Conservation (phyloP, 1,140 invertebrate species). For the Archegozetes longisetosus region DNA sequence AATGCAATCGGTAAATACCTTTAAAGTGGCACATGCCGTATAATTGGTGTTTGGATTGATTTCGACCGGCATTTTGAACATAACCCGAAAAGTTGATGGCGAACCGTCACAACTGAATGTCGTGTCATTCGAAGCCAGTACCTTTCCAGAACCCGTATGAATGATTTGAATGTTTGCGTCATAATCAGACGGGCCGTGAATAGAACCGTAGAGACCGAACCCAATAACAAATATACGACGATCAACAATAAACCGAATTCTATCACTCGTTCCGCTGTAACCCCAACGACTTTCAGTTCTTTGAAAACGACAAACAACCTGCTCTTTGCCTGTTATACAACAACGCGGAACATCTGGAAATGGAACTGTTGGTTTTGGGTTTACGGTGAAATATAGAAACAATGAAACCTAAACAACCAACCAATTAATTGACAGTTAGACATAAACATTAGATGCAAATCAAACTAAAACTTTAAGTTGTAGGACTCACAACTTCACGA, state of each 20-base stretch:
- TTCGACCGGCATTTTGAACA: conserved; percentile 75
- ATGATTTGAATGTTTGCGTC: conserved; percentile 60
- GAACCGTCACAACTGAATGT: conserved; percentile 64
- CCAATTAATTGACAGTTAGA: background rate
- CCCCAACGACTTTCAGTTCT: conserved; percentile 69
- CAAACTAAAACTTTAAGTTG: too few species aligned
- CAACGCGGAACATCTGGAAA: conserved; percentile 58
- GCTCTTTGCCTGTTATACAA: conserved; percentile 65
- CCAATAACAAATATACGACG: conserved; percentile 66
- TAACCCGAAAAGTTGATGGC: conserved; percentile 61
- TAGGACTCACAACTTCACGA: conserved; percentile 42
- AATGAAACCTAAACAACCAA: conserved; percentile 32
- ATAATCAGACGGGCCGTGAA: conserved; percentile 64
- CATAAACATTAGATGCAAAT: too few species aligned
- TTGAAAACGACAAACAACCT: conserved; percentile 59
- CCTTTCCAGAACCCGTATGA: conserved; percentile 53
- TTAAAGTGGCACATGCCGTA: conserved; percentile 61
- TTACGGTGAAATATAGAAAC: conserved; percentile 64
- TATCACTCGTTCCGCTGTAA: conserved; percentile 67
- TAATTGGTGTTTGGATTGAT: conserved; percentile 62
- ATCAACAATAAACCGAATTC: conserved; percentile 70
- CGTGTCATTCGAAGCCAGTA: conserved; percentile 57
- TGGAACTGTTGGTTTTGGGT: conserved; percentile 51
- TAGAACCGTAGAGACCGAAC: conserved; percentile 73
- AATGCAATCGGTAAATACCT: too few species aligned